Evolutionary conservation across 2,797 vertebrate genomes (phyloP).

Genomic region (Syngnathus acus): DNA sequence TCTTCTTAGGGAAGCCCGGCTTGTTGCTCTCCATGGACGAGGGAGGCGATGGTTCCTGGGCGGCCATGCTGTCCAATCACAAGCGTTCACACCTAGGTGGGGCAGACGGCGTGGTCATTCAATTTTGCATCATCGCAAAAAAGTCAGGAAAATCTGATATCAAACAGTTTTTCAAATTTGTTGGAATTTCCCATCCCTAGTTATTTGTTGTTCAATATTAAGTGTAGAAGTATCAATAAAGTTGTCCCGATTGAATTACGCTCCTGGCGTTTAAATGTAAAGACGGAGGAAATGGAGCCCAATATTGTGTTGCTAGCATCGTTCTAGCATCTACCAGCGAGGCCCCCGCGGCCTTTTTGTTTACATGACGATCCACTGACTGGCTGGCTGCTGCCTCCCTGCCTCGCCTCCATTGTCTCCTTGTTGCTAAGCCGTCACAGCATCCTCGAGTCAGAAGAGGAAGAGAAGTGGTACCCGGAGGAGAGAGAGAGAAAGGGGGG

Average conservation of each 20-base stretch:
- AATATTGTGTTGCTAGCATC: neutral
- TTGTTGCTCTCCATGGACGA: constrained; percentile 81
- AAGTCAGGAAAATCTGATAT: too few relatives aligned
- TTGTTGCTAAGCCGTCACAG: constrained; percentile 67
- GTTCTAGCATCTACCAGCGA: constrained; percentile 4
- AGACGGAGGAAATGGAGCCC: neutral
- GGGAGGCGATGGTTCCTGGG: constrained; percentile 79
- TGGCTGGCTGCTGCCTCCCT: constrained; percentile 13
- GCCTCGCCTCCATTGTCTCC: constrained; percentile 55
- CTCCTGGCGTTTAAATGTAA: neutral
- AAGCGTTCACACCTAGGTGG: constrained; percentile 43
- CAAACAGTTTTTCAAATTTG: too few relatives aligned
- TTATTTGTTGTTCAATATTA: neutral
- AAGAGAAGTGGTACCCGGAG: constrained; percentile 49
- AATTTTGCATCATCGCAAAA: neutral
- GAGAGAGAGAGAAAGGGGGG: neutral
- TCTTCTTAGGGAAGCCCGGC: constrained; percentile 84
- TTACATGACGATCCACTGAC: constrained; percentile 45
- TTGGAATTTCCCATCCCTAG: too few relatives aligned
- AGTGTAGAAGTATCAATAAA: neutral
- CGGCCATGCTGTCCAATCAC: constrained; percentile 74
- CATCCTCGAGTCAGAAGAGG: constrained; percentile 40
- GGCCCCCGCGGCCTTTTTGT: constrained; percentile 62
- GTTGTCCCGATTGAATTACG: neutral
- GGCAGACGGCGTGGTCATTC: neutral